These are phyloP conservation scores for Isotomurus palustris DNA, from an alignment of 2,888 invertebrate species.

Conservation along the genomic window DNA sequence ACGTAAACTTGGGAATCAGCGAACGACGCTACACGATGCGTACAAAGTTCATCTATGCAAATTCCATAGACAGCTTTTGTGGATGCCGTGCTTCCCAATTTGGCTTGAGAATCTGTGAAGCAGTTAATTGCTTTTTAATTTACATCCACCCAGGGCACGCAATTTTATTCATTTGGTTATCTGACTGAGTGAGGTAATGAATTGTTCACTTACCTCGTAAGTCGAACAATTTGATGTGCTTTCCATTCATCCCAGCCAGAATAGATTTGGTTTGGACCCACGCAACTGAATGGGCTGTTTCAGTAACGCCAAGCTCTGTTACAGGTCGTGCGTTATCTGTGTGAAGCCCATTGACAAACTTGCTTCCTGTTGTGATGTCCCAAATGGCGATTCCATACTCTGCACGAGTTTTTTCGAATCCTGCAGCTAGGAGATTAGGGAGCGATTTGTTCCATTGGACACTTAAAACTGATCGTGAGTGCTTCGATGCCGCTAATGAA, in stretches of 20 bases:
- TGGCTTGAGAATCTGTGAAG: constrained; percentile 38
- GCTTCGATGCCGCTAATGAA: constrained; percentile 65
- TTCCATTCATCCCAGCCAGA: constrained; percentile 84
- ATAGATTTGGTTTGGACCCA: constrained; percentile 78
- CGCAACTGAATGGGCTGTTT: constrained; percentile 75
- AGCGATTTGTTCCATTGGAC: constrained; percentile 84
- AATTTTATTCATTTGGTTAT: too few relatives aligned
- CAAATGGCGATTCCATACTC: constrained; percentile 85
- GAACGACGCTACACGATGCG: constrained; percentile 73
- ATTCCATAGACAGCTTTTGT: constrained; percentile 82
- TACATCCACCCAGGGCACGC: too few relatives aligned
- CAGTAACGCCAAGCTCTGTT: constrained; percentile 75
- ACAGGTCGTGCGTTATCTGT: constrained; percentile 59
- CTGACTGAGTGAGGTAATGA: not conserved
- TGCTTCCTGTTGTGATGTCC: constrained; percentile 65
- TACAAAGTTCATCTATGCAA: constrained; percentile 70
- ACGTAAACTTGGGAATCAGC: constrained; percentile 74
- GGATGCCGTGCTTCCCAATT: constrained; percentile 48
- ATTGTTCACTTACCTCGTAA: constrained; percentile 66
- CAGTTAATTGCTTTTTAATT: not conserved
- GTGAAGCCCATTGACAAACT: constrained; percentile 48
- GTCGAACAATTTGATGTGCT: constrained; percentile 82
- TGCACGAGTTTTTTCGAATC: constrained; percentile 81
- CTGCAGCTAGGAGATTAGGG: constrained; percentile 74
- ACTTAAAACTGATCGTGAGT: constrained; percentile 77